Evolutionary conservation across 2,888 invertebrate species (phyloP), one percentile per base, ranked within the genome.

Genomic region (Blastobasis adustella): DNA sequence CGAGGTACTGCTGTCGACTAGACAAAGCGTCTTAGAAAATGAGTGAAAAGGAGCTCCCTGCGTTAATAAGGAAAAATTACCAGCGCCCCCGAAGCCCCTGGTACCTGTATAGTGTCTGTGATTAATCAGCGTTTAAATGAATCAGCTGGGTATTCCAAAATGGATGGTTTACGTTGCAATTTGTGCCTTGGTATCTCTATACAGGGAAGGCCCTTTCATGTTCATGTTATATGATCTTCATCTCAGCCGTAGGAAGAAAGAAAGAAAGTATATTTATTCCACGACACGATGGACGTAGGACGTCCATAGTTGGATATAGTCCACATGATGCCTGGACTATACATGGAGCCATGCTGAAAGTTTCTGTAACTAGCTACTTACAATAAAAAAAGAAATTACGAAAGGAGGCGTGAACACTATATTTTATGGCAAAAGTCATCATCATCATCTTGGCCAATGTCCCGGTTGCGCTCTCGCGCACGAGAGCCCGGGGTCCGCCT

Each of bases 1-100:
- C 23, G 23, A 23, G 23, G 23, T 23, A 23, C 23, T 23, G 23
- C 23, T 23, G 23, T 23, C 23, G 23, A 23, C 23, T 23, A 23
- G 23, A 23, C 23, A 23, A 23, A 23, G 23, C 23, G 53, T 49
- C 55, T 55, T 53, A 51, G 53, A 55, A 54, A 53, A 53, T 55
- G 55, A 55, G 47, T 55, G 53, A 55, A 55, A 55, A 53, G 51
- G 47, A 23, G 23, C 23, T 23, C 23, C 23, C 23, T 42, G 55
- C 50, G 53, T 55, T 55, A 55, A 55, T 55, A 55, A 53, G 51
- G 53, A 55, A 53, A 55, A 53, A 55, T 53, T 50, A 54, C 53
- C 39, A 44, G 36, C 43, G n/a, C 23, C 37, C 43, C 43, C 46
- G 4, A 5, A 45, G 44, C 45, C 45, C 45, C 7, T 10, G 45